Percentiles rank a stretch among this genome's conserved stretches.
Conservation (phyloP, 2,797 vertebrate species). For the Momotus momota region DNA sequence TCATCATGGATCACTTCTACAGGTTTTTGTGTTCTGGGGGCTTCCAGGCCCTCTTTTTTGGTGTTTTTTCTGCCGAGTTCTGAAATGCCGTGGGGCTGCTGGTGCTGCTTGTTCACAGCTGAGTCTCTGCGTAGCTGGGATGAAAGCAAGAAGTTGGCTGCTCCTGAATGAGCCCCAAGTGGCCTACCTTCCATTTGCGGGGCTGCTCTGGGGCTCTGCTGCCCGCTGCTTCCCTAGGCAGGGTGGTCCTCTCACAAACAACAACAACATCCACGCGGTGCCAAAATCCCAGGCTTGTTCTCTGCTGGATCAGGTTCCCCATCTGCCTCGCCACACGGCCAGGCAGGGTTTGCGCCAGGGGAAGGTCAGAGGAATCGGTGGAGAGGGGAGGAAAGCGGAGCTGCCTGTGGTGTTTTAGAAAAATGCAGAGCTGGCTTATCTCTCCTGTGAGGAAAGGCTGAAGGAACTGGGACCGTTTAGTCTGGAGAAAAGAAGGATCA, state of each 20-base stretch:
- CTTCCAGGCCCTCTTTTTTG: neutral
- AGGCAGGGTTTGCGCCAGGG: neutral
- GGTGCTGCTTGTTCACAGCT: neutral
- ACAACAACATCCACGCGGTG: neutral
- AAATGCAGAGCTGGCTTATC: no score
- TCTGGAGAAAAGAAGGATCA: no score
- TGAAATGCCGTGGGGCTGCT: neutral
- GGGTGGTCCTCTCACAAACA: slow-evolving; percentile 43
- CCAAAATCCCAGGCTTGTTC: slow-evolving; percentile 42
- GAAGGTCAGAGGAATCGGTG: neutral
- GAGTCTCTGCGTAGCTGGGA: neutral
- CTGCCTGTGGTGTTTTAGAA: neutral
- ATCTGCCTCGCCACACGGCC: neutral
- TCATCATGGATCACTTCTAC: neutral
- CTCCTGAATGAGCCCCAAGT: neutral
- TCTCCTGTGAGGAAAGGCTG: no score
- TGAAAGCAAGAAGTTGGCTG: slow-evolving; percentile 5
- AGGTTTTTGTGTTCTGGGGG: neutral
- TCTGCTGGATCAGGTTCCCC: slow-evolving; percentile 34
- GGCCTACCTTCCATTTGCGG: slow-evolving; percentile 36
- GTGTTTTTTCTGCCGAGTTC: neutral
- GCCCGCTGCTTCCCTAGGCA: neutral
- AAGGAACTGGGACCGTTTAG: no score
- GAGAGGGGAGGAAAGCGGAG: neutral
- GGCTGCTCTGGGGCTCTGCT: neutral